These are phyloP conservation scores for Halcyon leucocephala DNA, from an alignment of 2,797 vertebrate genomes.

Conservation along the genomic window DNA sequence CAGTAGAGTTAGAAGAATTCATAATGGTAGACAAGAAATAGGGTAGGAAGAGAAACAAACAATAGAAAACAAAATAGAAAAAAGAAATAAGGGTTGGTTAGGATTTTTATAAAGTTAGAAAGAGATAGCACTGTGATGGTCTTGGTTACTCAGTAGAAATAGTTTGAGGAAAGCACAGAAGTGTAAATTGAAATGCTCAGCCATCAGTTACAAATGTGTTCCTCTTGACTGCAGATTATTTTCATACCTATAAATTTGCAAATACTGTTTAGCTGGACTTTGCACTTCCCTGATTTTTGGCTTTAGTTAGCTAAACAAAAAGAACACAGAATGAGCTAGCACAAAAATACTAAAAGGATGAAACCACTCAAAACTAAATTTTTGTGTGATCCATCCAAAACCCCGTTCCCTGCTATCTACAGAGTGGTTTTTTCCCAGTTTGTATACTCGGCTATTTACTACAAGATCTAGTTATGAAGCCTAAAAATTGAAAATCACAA, in stretches of 20 bases:
- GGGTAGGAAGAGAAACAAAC: neutral
- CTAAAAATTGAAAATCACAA: neutral
- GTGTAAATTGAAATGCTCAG: neutral
- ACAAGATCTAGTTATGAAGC: neutral
- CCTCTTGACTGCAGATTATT: neutral
- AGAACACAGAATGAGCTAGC: neutral
- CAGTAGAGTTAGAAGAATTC: neutral
- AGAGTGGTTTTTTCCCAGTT: neutral
- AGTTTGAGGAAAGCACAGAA: neutral
- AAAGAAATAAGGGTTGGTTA: neutral
- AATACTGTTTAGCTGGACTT: neutral
- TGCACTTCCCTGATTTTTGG: neutral
- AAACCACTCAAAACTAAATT: neutral
- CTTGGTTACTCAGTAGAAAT: neutral
- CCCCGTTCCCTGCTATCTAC: neutral
- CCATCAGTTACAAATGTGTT: neutral
- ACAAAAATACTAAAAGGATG: neutral
- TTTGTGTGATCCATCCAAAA: neutral
- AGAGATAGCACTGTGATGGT: neutral
- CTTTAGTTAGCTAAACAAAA: neutral
- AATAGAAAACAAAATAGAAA: neutral
- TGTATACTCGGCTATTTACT: neutral
- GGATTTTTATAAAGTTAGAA: neutral
- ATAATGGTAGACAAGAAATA: neutral
- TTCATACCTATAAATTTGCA: neutral